A percentile compares a stretch with the other conserved stretches of the same genome.
These are phyloP conservation scores for Odontomyia ornata DNA, from an alignment of 2,888 invertebrate genomes.

Conservation along the genomic window DNA sequence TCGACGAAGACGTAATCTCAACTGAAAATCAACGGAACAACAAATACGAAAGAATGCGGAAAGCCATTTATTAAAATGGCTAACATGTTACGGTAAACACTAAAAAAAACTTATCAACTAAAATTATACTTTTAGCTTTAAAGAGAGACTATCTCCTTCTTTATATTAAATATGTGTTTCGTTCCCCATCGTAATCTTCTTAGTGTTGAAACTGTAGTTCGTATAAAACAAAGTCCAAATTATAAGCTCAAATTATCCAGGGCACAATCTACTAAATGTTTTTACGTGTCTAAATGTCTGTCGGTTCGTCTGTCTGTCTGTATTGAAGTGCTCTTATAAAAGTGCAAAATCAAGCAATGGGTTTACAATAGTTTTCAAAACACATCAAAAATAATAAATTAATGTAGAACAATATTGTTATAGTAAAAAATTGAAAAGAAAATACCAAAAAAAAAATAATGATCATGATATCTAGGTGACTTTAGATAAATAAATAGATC, in stretches of 20 bases:
- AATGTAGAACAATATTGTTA: constrained; percentile 16
- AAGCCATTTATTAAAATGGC: background rate
- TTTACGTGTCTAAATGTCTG: background rate
- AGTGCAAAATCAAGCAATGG: constrained; percentile 38
- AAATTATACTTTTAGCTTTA: constrained; percentile 22
- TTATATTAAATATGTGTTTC: constrained; percentile 24
- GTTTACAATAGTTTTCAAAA: constrained; percentile 22
- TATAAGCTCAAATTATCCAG: constrained; percentile 37
- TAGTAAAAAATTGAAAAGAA: no score
- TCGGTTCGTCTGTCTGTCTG: constrained; percentile 27
- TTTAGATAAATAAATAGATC: background rate
- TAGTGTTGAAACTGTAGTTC: constrained; percentile 8
- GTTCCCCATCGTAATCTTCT: background rate
- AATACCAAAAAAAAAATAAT: no score
- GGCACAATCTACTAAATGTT: constrained; percentile 32
- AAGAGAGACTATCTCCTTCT: constrained; percentile 14
- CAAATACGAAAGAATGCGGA: background rate
- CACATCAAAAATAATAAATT: background rate
- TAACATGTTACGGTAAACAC: constrained; percentile 20
- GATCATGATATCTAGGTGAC: background rate
- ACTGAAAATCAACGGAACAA: constrained; percentile 53
- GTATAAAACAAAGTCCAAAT: background rate
- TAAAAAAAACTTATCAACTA: constrained; percentile 12
- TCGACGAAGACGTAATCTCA: constrained; percentile 62
- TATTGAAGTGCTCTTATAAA: constrained; percentile 33